Conservation (phyloP, 2,113 vertebrate species). For the Probosciger aterrimus region DNA sequence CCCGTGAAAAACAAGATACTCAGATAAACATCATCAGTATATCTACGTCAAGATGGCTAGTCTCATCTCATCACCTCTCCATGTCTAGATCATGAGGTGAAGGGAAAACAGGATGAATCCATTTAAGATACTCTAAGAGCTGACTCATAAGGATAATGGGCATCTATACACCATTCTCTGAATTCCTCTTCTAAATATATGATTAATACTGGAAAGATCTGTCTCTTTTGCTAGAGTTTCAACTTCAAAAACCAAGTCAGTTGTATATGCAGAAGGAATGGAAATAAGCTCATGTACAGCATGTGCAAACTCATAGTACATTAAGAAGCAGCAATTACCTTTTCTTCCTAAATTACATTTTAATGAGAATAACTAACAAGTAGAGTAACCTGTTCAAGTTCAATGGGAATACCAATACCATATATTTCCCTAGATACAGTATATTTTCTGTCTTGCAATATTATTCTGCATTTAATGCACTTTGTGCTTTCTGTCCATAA, state of each 20-base stretch:
- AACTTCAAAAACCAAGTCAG: not conserved
- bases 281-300: not conserved
- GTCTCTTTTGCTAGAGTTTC: not conserved
- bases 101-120: not conserved
- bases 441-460: not conserved
- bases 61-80: not conserved
- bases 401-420: not conserved
- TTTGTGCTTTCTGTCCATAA: not conserved
- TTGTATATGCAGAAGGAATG: not conserved
- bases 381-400: not conserved
- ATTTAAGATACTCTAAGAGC: not conserved
- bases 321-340: not conserved
- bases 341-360: not conserved
- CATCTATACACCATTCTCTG: not conserved
- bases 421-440: not conserved
- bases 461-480: not conserved
- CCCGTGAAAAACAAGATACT: not conserved
- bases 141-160: not conserved
- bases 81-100: not conserved
- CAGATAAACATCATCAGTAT: not conserved
- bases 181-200: not conserved
- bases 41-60: not conserved
- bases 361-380: not conserved
- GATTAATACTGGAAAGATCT: not conserved
- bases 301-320: rapidly evolving